phyloP scores from a whole-genome alignment of 2,113 vertebrate species.

The Salminus brasiliensis region DNA sequence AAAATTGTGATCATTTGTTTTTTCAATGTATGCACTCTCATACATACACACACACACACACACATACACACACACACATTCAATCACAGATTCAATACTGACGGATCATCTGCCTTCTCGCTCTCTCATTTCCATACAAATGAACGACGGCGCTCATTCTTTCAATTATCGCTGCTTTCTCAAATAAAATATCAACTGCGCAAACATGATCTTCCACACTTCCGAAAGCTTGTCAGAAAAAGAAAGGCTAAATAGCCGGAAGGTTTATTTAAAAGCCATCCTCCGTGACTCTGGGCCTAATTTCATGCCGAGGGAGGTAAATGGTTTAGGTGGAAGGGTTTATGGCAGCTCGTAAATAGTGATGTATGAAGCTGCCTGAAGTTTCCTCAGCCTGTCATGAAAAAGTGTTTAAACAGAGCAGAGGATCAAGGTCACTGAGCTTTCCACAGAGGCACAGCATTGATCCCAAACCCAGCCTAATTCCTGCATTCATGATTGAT shows the following conservation, averaged over 20 bases:
- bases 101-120: too few relatives aligned
- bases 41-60: too few relatives aligned
- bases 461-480: slow-evolving; percentile 41
- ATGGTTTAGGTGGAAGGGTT: slow-evolving; percentile 52
- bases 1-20: too few relatives aligned
- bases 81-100: too few relatives aligned
- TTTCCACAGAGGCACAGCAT: slow-evolving; percentile 11
- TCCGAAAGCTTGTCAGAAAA: slow-evolving; percentile 9
- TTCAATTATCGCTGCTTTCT: slow-evolving; percentile 30
- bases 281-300: slow-evolving; percentile 43
- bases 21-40: too few relatives aligned
- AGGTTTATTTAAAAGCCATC: slow-evolving; percentile 45
- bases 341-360: slow-evolving; percentile 61
- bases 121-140: slow-evolving; percentile 45
- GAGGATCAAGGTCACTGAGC: slow-evolving; percentile 57
- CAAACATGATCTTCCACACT: slow-evolving; percentile 10
- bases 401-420: slow-evolving; percentile 22
- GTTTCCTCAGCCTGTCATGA: slow-evolving; percentile 23
- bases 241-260: not conserved
- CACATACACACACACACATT: too few relatives aligned
- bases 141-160: slow-evolving; percentile 28
- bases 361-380: slow-evolving; percentile 53
- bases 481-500: slow-evolving; percentile 53
- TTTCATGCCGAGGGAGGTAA: slow-evolving; percentile 58
- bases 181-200: not conserved